These are phyloP conservation scores for Pongo abelii DNA, from an alignment of 2,113 vertebrate genomes.

Conservation along the genomic window DNA sequence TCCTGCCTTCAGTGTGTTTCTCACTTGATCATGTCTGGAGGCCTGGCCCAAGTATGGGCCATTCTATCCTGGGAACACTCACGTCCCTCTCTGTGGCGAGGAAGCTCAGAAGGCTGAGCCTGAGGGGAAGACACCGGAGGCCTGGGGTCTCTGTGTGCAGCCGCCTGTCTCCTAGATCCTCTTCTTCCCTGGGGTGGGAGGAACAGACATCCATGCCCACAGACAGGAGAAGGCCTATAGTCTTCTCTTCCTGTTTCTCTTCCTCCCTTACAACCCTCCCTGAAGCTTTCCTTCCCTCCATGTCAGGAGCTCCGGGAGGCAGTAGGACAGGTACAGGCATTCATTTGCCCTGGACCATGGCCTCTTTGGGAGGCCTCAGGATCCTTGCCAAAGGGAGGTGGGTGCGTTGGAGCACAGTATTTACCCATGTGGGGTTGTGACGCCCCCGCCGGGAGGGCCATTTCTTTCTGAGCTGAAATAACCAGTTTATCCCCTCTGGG, in stretches of 20 bases:
- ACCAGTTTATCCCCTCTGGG: slow-evolving; percentile 6
- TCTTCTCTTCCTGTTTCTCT: neutral
- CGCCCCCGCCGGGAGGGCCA: neutral
- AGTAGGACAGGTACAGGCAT: neutral
- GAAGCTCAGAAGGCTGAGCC: neutral
- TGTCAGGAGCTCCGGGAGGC: neutral
- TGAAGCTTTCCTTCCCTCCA: neutral
- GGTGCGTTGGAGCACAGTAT: neutral
- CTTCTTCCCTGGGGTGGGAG: neutral
- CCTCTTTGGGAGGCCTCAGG: neutral
- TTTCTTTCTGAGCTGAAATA: slow-evolving; percentile 38
- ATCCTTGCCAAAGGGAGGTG: neutral
- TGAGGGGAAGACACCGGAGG: neutral
- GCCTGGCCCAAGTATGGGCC: neutral
- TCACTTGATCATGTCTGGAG: neutral
- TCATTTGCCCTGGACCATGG: neutral
- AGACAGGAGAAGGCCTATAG: neutral
- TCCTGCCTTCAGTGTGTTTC: neutral
- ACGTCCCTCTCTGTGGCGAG: neutral
- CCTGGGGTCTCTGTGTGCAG: accelerated
- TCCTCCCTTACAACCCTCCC: neutral
- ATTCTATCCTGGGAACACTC: neutral
- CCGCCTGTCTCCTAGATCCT: too few relatives aligned
- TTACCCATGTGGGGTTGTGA: neutral
- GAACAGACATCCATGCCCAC: neutral